Evolutionary conservation across 1,140 invertebrate genomes (phyloP), one percentile per base, ranked within the genome.

Genomic region (Paralvinella palmiformis): DNA sequence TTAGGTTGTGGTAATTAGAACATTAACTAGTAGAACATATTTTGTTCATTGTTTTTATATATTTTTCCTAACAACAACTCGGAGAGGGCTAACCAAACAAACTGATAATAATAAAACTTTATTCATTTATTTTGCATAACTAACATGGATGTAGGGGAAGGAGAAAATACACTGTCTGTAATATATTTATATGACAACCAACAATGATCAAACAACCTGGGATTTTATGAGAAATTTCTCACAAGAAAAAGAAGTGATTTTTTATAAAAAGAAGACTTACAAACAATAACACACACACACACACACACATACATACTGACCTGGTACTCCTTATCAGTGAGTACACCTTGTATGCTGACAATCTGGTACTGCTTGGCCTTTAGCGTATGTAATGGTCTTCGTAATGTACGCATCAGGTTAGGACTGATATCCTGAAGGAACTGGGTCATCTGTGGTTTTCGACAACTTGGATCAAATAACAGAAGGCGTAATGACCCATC

Each of bases 331-430:
- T 83, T 72, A 64, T 92, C 89, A 52, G 81, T 83, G 72, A 92
- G 87, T 29, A 88, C 84, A 0, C 91, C 91, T 62, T 83, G 80
- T 55, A 92, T 86, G 62, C 87, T 87, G 4, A 92, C 89, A 64
- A 93, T 85, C 81, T 94, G 91, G 81, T 93, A 94, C 78, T 93
- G 91, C 53, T 85, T 85, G 27, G 90, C 89, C 70, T 90, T 88
- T 84, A 93, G 87, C 0, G 88, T 58, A 37, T 85, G 80, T 17
- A 88, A 81, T 37, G 88, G 87, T 74, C 90, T 86, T 50, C 91
- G 84, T 35, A 93, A 82, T 37, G 90, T 84, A 50, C 88, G 82
- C 79, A 91, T 84, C 10, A 87, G 85, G 64, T 83, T 82, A 48
- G 81, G 74, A n/a, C 83, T 70, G 15, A 75, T 64, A 75, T 17